Evolutionary conservation across 2,888 invertebrate species (phyloP).

Genomic region (Tachina grossa): DNA sequence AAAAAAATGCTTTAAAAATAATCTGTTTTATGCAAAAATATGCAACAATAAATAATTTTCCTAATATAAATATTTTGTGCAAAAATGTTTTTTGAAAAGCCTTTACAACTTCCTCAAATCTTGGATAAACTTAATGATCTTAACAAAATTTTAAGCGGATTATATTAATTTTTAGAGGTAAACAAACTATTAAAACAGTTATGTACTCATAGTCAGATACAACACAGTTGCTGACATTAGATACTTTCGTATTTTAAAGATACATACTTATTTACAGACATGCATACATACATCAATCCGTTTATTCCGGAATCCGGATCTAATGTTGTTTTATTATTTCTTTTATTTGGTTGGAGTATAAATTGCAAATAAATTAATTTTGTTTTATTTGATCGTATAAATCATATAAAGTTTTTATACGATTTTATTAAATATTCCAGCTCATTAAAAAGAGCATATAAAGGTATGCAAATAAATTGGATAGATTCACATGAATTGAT

Average conservation of each 20-base stretch:
- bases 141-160: constrained; percentile 60
- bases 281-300: neutral
- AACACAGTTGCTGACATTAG: neutral
- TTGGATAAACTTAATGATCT: constrained; percentile 63
- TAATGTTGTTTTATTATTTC: neutral
- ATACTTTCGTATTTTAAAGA: constrained; percentile 6
- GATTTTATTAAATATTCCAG: neutral
- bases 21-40: constrained; percentile 7
- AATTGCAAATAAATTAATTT: constrained; percentile 22
- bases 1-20: constrained; percentile 11
- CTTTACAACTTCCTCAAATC: constrained; percentile 47
- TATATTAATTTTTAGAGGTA: constrained; percentile 62
- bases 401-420: neutral
- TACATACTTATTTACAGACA: neutral
- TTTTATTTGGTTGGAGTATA: neutral
- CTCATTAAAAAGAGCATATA: neutral
- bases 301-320: constrained; percentile 25
- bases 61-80: neutral
- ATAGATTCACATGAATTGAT: constrained; percentile 29
- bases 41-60: constrained; percentile 11
- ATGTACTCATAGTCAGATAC: neutral
- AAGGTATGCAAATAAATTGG: constrained; percentile 16
- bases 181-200: constrained; percentile 22
- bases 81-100: constrained; percentile 59
- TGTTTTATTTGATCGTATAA: neutral